Base-by-base conservation (phyloP, 2,113 vertebrate genomes). In the Scomber japonicus region DNA sequence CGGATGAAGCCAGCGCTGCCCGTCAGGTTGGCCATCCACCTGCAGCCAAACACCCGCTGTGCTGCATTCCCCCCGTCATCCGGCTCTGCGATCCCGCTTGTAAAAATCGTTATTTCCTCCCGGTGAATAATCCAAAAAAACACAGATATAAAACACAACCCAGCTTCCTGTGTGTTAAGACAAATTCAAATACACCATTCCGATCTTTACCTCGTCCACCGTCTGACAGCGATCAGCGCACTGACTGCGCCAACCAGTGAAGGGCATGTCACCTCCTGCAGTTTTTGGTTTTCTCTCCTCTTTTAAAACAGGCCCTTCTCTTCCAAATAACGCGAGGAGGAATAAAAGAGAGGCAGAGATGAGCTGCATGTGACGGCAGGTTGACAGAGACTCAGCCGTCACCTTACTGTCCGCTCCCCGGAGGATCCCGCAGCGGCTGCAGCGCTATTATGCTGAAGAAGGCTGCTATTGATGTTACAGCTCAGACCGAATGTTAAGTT, bases 11-110 rank as follows among this genome's bases (percentile, higher is more conserved):
- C 85, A 40, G 79, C 72, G 45, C 71, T 30, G 71, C 80, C 69
- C 78, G 83, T 88, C 91, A 88, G 92, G 85, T 90, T 71, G 90
- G 78, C 82, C 93, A 93, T 95, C 87, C 94, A 92, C 89, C 93
- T 89, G 88, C 89, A 87, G 89, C 66, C 73, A 30, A 71, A 84
- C 83, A 64, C 65, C 83, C 82, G 72, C 85, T 78, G 75, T 54
- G 83, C 78, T 65, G 83, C 94, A 93, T 94, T 87, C 74, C 77
- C 76, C 45, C 88, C 90, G 79, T 85, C 88, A 88, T 73, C 80
- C 81, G 75, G 83, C 85, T 75, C 81, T 56, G 21, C 65, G 31
- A 31, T 61, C 54, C 17, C 70, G 13, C 78, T 55, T 56, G 24
- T 65, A 54, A 4, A 4, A 8, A 31, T n/a, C 4, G 14, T 21